phyloP scores from a whole-genome alignment of 1,140 invertebrate species.

The Drosophila orena region DNA sequence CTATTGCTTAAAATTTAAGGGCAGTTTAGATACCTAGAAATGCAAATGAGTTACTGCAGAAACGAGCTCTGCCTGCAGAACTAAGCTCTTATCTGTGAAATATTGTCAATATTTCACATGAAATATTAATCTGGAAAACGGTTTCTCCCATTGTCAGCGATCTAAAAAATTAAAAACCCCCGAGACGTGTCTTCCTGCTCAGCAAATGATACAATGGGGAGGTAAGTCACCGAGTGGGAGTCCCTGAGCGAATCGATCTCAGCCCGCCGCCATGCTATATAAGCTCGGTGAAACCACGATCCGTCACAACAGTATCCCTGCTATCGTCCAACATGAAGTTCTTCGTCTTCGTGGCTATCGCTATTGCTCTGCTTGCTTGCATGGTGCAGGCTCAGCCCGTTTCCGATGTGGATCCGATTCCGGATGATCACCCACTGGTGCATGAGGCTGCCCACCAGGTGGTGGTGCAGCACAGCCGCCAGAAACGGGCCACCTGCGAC shows the following conservation, averaged over 20 bases:
- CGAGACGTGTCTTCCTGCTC: constrained; percentile 23
- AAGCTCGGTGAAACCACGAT: constrained; percentile 7
- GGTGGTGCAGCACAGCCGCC: constrained; percentile 39
- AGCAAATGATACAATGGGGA: constrained; percentile 16
- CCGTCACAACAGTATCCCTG: constrained; percentile 20
- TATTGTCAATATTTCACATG: background rate
- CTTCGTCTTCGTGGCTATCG: constrained; percentile 23
- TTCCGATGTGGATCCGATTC: background rate
- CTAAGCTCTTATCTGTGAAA: background rate
- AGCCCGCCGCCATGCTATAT: constrained; percentile 31
- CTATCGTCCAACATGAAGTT: constrained; percentile 43
- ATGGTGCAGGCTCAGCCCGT: constrained; percentile 43
- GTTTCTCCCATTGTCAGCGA: constrained; percentile 5
- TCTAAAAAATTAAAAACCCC: constrained; percentile 27
- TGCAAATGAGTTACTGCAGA: background rate
- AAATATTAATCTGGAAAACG: background rate
- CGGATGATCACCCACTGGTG: background rate
- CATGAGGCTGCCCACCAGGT: background rate
- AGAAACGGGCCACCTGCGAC: constrained; percentile 78
- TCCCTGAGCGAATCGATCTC: constrained; percentile 23
- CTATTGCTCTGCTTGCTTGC: constrained; percentile 26
- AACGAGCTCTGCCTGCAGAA: background rate
- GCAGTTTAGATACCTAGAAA: background rate
- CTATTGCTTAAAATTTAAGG: background rate
- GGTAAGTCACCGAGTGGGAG: constrained; percentile 42